Conservation (phyloP, 2,888 invertebrate species). For the Mythimna vitellina region DNA sequence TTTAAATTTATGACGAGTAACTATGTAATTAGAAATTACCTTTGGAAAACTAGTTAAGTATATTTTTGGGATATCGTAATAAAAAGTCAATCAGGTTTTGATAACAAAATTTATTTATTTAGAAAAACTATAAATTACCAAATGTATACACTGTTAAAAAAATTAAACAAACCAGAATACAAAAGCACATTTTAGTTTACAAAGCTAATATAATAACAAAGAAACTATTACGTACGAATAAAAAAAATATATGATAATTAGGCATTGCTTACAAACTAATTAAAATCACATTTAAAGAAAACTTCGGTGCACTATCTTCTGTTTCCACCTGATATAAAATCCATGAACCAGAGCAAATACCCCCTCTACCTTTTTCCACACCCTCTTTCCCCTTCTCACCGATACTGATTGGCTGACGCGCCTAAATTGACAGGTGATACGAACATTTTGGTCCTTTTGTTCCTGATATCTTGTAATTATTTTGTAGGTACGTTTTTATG, state of each 20-base stretch:
- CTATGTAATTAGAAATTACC: constrained; percentile 23
- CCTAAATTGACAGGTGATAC: constrained; percentile 46
- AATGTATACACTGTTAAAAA: too few species aligned
- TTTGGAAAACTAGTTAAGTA: not conserved
- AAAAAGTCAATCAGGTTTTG: not conserved
- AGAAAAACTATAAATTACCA: not conserved
- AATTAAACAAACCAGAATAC: not conserved
- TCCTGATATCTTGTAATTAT: not conserved
- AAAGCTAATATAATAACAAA: not conserved
- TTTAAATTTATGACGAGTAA: constrained; percentile 20
- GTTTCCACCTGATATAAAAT: constrained; percentile 4
- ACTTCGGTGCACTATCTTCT: constrained; percentile 11
- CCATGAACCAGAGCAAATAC: not conserved
- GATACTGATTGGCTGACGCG: constrained; percentile 29
- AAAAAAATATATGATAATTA: too few species aligned
- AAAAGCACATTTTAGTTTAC: not conserved
- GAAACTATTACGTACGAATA: too few species aligned
- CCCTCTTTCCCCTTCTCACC: not conserved
- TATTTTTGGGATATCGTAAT: not conserved
- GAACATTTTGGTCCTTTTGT: constrained; percentile 23
- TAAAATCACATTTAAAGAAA: not conserved
- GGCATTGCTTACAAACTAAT: not conserved
- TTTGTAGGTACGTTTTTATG: constrained; percentile 10
- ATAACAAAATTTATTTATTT: constrained; percentile 6
- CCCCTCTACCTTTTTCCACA: not conserved